Percentiles rank a stretch among this genome's conserved stretches.
phyloP scores from a whole-genome alignment of 2,113 vertebrate species.

The Otocyon megalotis region DNA sequence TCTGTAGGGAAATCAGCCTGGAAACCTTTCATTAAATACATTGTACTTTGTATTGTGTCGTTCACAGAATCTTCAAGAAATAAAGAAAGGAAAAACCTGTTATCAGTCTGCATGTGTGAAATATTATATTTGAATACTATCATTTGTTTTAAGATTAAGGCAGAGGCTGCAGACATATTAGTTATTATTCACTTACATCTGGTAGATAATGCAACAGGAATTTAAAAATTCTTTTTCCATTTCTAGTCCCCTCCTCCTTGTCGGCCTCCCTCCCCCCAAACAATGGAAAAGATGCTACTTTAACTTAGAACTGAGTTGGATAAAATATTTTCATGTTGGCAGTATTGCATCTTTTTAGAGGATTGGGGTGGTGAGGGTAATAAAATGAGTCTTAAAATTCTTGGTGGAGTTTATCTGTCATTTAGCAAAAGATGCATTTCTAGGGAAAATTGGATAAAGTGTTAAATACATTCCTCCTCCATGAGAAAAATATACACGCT shows the following conservation, averaged over 20 bases:
- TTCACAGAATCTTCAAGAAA: conserved; percentile 89
- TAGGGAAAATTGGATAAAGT: conserved; percentile 64
- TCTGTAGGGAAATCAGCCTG: conserved; percentile 90
- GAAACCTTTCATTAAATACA: conserved; percentile 92
- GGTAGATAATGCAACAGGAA: conserved; percentile 85
- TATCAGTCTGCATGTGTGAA: conserved; percentile 87
- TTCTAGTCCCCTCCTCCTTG: conserved; percentile 59
- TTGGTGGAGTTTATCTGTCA: conserved; percentile 47
- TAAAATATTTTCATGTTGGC: conserved; percentile 75
- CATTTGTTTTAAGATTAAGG: conserved; percentile 91
- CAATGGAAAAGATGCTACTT: conserved; percentile 74
- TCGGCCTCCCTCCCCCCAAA: conserved; percentile 35
- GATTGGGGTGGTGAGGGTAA: conserved; percentile 37
- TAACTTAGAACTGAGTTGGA: conserved; percentile 81
- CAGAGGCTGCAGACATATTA: conserved; percentile 86
- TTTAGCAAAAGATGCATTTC: conserved; percentile 60
- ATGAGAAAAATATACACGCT: conserved; percentile 55
- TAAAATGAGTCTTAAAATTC: conserved; percentile 59
- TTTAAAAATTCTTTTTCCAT: conserved; percentile 76
- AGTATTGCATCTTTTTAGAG: conserved; percentile 57
- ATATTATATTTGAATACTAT: conserved; percentile 90
- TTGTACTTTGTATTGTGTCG: conserved; percentile 88
- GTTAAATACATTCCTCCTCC: conserved; percentile 69
- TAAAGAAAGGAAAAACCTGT: conserved; percentile 85
- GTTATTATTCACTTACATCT: conserved; percentile 87